Base-by-base conservation (phyloP, 2,888 invertebrate species). In the Cephus spinipes region DNA sequence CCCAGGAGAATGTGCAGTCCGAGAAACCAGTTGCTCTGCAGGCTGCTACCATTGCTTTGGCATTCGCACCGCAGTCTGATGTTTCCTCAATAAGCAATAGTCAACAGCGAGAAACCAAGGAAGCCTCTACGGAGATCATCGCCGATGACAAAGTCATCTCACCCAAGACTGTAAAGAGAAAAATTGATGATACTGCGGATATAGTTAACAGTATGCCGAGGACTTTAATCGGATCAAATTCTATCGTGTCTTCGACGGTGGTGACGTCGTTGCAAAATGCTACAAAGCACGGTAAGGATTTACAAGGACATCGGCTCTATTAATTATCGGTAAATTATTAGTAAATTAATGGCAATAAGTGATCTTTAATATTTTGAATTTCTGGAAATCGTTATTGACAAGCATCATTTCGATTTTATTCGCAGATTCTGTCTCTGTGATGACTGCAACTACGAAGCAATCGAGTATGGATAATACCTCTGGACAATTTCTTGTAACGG, bases 91-190 rank as follows among this genome's bases (percentile, higher is more conserved):
- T 87, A 40, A 89, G 87, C 74, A 82, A 73, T 82, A 84, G 73
- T 82, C 85, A 81, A 12, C 83, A 82, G 55, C 89, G 89, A 75
- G 87, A 89, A 35, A 83, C 82, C 31, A 89, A 89, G 75, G 89
- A 90, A 55, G 80, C 79, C 0, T 81, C 85, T 2, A 84, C 86
- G 31, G 87, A 88, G 31, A 84, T 87, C 74, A 84, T 84, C 12
- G 77, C 84, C 11, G 84, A 82, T 23, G 87, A 88, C 71, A 90
- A 89, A 80, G 84, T 88, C 32, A 85, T 88, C 76, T 87, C 90
- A 30, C 87, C 90, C 31, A 91, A 91, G 76, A 83, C 87, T 0
- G 87, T 90, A 12, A 91, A 91, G 76, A 89, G 89, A 85, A 91
- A 91, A 90, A 77, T 86, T 35, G 89, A 90, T 12, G 90, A 89